phyloP scores from a whole-genome alignment of 2,113 vertebrate genomes.

The Eclectus roratus region DNA sequence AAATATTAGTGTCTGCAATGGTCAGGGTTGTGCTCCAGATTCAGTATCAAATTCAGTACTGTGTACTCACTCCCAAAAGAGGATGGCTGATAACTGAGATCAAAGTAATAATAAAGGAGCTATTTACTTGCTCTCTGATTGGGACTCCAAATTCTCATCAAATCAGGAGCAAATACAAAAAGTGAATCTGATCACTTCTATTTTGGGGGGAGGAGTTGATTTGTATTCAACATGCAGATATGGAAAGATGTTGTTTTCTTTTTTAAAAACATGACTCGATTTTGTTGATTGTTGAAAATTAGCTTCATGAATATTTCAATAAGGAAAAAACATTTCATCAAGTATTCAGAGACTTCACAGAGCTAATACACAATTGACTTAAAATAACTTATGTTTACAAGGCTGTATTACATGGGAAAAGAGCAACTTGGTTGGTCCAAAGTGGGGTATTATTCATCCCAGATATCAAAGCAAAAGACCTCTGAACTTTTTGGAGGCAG shows the following conservation, averaged over 20 bases:
- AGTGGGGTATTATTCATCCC: not conserved
- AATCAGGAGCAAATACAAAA: slow-evolving; percentile 34
- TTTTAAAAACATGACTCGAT: slow-evolving; percentile 54
- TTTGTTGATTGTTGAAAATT: slow-evolving; percentile 71
- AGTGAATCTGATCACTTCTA: slow-evolving; percentile 29
- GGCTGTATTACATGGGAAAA: slow-evolving; percentile 25
- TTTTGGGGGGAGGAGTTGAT: not conserved
- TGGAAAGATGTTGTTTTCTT: slow-evolving; percentile 54
- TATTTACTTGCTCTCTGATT: slow-evolving; percentile 25
- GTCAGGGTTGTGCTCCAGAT: not conserved
- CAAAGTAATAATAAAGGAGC: not conserved
- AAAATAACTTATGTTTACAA: slow-evolving; percentile 64
- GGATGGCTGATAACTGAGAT: not conserved
- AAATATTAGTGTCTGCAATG: not conserved
- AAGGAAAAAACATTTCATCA: slow-evolving; percentile 63
- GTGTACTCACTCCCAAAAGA: not conserved
- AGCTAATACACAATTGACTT: slow-evolving; percentile 56
- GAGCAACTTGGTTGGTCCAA: not conserved
- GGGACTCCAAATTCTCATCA: slow-evolving; percentile 33
- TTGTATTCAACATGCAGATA: slow-evolving; percentile 61
- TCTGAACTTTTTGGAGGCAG: not conserved
- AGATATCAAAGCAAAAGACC: not conserved
- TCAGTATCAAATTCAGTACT: not conserved
- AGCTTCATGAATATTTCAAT: slow-evolving; percentile 69
- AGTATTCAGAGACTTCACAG: slow-evolving; percentile 54